Evolutionary conservation across 1,140 invertebrate genomes (phyloP).

Genomic region (Nylanderia fulva): DNA sequence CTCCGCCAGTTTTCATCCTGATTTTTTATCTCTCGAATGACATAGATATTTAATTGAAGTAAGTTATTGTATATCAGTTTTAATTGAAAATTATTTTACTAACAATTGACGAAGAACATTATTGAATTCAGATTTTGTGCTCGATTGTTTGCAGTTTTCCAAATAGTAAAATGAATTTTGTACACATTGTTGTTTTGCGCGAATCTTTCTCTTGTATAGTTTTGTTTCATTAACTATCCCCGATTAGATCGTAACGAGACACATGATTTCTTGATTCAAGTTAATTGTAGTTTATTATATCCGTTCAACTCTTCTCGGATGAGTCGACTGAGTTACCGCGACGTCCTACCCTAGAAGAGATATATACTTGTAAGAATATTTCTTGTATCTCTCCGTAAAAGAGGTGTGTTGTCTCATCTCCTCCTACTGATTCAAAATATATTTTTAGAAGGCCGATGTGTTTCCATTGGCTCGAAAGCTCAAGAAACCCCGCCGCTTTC

Average conservation of each 20-base stretch:
- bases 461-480: conserved; percentile 70
- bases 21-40: background rate
- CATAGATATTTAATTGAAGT: background rate
- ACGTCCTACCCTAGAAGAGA: conserved; percentile 44
- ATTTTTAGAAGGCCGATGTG: conserved; percentile 75
- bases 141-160: background rate
- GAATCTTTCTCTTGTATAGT: background rate
- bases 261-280: background rate
- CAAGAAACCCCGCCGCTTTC: conserved; percentile 75
- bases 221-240: background rate
- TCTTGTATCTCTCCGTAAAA: conserved; percentile 50
- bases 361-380: conserved; percentile 63
- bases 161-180: background rate
- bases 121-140: background rate
- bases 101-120: background rate
- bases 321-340: conserved; percentile 26
- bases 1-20: conserved; percentile 63
- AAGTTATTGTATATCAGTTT: background rate
- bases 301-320: background rate
- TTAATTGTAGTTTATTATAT: background rate
- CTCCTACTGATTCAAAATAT: conserved; percentile 77
- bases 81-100: background rate
- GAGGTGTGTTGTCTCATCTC: conserved; percentile 75
- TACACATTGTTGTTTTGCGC: background rate
- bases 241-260: background rate